phyloP scores from a whole-genome alignment of 2,888 invertebrate species.

The Cephus pulcher region DNA sequence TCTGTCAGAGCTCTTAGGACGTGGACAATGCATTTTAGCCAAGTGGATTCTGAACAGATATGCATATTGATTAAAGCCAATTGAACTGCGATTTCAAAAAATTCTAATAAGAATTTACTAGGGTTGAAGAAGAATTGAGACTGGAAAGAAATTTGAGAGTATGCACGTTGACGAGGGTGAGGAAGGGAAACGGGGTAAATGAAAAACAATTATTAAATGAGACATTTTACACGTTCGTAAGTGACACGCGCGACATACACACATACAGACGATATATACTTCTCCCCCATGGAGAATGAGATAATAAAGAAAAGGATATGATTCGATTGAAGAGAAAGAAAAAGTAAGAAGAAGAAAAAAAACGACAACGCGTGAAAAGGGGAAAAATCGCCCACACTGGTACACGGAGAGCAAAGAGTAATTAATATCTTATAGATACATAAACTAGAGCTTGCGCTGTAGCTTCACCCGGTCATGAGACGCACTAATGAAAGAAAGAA shows the following conservation, averaged over 20 bases:
- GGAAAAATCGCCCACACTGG: conserved; percentile 31
- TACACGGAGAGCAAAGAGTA: conserved; percentile 36
- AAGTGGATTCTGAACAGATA: not conserved
- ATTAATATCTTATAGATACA: conserved; percentile 55
- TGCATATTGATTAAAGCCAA: not conserved
- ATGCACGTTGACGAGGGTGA: not conserved
- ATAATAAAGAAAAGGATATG: not conserved
- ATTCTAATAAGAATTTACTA: not conserved
- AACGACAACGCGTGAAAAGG: not conserved
- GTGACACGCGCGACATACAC: not conserved
- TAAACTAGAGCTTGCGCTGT: conserved; percentile 61
- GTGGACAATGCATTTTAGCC: not conserved
- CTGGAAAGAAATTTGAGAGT: not conserved
- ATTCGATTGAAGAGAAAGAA: not conserved
- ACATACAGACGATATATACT: not conserved
- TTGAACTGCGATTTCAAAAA: not conserved
- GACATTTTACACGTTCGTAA: not conserved
- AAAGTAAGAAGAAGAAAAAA: not conserved
- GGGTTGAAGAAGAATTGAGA: not conserved
- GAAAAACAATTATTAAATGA: not conserved
- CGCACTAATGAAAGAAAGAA: conserved; percentile 39
- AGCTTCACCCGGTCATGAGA: conserved; percentile 63
- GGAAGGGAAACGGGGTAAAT: not conserved
- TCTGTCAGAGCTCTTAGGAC: not conserved
- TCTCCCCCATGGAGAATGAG: not conserved